A percentile compares a stretch with the other conserved stretches of the same genome.
Conservation (phyloP, 2,888 invertebrate species). For the Dichetophora obliterata region DNA sequence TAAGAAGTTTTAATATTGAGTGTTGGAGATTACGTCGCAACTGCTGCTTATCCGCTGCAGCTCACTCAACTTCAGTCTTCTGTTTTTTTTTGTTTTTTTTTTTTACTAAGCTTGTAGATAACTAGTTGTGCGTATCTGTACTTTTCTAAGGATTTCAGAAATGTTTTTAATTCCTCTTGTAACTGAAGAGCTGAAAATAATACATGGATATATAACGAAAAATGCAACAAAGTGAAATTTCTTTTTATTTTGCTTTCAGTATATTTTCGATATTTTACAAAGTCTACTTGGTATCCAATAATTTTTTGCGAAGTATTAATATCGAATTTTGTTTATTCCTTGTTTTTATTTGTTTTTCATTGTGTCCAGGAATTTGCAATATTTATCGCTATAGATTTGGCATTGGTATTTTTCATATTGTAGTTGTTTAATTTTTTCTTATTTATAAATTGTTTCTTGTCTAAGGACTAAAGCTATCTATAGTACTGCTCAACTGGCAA, state of each 20-base stretch:
- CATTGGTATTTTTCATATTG: no score
- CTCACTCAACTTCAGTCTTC: not conserved
- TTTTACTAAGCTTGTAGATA: not conserved
- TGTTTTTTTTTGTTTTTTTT: not conserved
- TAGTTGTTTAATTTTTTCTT: no score
- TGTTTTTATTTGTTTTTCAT: not conserved
- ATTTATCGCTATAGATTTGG: conserved; percentile 1
- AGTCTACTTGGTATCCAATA: not conserved
- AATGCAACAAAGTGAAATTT: not conserved
- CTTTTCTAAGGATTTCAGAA: no score
- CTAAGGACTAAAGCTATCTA: no score
- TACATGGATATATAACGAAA: not conserved
- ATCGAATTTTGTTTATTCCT: not conserved
- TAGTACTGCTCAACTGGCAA: no score
- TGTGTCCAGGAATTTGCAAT: conserved; percentile 2
- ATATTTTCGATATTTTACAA: not conserved
- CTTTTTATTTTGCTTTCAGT: not conserved
- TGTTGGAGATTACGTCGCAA: not conserved
- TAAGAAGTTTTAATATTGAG: not conserved
- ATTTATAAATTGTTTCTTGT: no score
- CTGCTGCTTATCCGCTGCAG: not conserved
- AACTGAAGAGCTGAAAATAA: not conserved
- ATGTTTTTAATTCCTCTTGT: not conserved
- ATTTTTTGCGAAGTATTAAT: not conserved
- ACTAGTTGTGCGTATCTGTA: no score